phyloP scores from a whole-genome alignment of 2,113 vertebrate species.

The Bettongia penicillata region DNA sequence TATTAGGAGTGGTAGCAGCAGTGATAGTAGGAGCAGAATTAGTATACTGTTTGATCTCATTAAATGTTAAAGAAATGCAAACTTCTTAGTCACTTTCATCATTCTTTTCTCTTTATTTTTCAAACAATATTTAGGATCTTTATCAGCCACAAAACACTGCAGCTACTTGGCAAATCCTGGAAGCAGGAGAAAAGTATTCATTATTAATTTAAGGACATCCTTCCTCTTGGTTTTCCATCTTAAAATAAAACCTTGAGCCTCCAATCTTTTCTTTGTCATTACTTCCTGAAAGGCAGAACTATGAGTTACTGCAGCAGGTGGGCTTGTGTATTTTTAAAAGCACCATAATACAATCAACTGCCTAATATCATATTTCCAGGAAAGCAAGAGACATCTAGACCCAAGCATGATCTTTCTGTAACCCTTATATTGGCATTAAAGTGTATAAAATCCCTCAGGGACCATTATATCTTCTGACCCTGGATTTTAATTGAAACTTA shows the following conservation, averaged over 20 bases:
- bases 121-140: conserved; percentile 7
- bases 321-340: conserved; percentile 83
- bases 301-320: conserved; percentile 88
- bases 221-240: conserved; percentile 69
- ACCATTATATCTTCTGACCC: conserved; percentile 83
- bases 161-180: conserved; percentile 35
- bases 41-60: not conserved
- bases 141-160: conserved; percentile 38
- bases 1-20: not conserved
- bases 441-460: conserved; percentile 79
- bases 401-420: conserved; percentile 79
- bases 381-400: conserved; percentile 82
- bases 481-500: conserved; percentile 87
- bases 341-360: conserved; percentile 87
- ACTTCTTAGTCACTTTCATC: not conserved
- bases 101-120: conserved; percentile 34
- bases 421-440: conserved; percentile 83
- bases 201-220: conserved; percentile 62
- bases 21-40: not conserved
- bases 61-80: conserved; percentile 12
- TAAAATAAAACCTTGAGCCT: conserved; percentile 71
- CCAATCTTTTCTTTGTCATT: conserved; percentile 69
- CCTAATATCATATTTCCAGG: conserved; percentile 84
- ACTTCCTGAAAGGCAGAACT: conserved; percentile 76
- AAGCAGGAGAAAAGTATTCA: conserved; percentile 46